These are phyloP conservation scores for Cephus spinipes DNA, from an alignment of 2,888 invertebrate genomes.

Conservation along the genomic window DNA sequence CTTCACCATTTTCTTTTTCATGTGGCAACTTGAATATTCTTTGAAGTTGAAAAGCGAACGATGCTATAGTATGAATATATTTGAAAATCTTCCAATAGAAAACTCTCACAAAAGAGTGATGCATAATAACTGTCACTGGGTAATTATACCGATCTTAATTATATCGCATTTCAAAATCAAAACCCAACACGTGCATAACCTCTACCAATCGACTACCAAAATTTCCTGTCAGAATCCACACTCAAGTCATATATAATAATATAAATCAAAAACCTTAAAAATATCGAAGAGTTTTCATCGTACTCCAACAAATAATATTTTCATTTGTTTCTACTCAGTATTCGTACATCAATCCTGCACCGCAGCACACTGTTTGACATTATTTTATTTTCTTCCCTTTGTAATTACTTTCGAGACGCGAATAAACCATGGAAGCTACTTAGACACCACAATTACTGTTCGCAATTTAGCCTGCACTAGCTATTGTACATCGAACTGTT, in stretches of 20 bases:
- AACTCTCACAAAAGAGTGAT: background rate
- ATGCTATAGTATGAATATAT: background rate
- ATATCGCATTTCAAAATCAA: background rate
- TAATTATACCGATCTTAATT: background rate
- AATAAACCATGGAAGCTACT: background rate
- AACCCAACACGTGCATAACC: background rate
- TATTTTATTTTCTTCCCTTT: background rate
- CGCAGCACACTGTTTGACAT: background rate
- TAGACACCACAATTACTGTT: background rate
- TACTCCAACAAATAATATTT: background rate
- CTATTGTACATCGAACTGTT: background rate
- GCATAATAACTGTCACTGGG: constrained; percentile 1
- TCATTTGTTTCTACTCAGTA: background rate
- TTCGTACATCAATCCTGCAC: background rate
- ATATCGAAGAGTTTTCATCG: too few species aligned
- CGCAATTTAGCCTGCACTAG: background rate
- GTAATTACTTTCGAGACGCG: background rate
- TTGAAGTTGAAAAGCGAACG: constrained; percentile 11
- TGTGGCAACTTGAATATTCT: constrained; percentile 18
- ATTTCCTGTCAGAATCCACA: background rate
- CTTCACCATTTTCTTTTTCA: constrained; percentile 17
- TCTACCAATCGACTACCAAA: background rate
- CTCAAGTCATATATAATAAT: background rate
- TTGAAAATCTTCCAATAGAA: constrained; percentile 1
- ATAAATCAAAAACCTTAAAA: background rate